Conservation (phyloP, 2,797 vertebrate genomes). For the Clamator glandarius region DNA sequence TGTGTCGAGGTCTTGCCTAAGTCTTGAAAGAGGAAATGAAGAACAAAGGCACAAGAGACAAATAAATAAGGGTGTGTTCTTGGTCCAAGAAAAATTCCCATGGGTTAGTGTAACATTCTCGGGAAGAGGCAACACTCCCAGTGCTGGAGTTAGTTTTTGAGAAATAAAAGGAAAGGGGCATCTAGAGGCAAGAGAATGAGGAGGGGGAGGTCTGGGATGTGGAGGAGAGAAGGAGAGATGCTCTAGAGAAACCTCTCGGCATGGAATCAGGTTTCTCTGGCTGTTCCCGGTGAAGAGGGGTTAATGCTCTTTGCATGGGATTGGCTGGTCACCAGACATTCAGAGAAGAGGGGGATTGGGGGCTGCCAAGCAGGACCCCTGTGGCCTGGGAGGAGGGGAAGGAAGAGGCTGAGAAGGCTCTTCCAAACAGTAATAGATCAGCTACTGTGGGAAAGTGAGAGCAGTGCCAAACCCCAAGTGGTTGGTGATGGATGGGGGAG, state of each 20-base stretch:
- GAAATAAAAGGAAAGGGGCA: not conserved
- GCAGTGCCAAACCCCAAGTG: conserved; percentile 65
- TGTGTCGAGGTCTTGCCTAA: conserved; percentile 41
- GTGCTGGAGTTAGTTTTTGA: conserved; percentile 23
- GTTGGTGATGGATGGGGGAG: conserved; percentile 40
- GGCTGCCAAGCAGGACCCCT: conserved; percentile 68
- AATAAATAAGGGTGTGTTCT: conserved; percentile 68
- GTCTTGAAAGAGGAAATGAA: conserved; percentile 65
- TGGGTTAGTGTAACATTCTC: conserved; percentile 4
- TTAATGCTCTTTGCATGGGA: conserved; percentile 51
- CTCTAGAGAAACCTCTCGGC: conserved; percentile 27
- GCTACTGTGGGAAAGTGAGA: conserved; percentile 75
- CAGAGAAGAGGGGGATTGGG: conserved; percentile 37
- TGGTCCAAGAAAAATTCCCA: conserved; percentile 59
- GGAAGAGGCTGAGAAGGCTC: conserved; percentile 16
- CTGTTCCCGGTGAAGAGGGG: conserved; percentile 6
- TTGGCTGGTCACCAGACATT: conserved; percentile 68
- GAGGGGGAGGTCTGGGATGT: not conserved
- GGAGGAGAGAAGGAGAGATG: not conserved
- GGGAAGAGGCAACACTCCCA: not conserved
- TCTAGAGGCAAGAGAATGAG: not conserved
- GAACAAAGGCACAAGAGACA: conserved; percentile 69
- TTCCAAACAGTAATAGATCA: conserved; percentile 61
- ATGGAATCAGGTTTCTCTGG: conserved; percentile 47
- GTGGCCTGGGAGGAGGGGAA: conserved; percentile 55